Evolutionary conservation across 2,797 vertebrate species (phyloP).

Genomic region (Champsocephalus gunnari): DNA sequence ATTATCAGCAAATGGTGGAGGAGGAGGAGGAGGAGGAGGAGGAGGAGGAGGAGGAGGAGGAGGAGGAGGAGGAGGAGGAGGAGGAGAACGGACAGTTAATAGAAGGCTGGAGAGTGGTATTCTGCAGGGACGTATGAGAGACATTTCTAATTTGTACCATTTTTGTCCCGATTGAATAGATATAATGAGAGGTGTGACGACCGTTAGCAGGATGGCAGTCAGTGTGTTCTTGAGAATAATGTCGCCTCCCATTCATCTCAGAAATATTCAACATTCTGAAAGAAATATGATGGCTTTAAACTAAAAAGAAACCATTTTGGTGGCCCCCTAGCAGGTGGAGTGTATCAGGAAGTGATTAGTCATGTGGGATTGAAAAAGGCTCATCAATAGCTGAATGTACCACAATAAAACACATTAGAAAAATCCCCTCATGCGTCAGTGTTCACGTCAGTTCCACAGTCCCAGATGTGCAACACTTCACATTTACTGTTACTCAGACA

Average conservation of each 20-base stretch:
- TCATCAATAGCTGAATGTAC: constrained; percentile 17
- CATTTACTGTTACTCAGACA: neutral
- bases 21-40: constrained; percentile 6
- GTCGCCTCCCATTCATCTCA: constrained; percentile 21
- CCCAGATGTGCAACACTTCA: constrained; percentile 5
- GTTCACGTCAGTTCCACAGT: neutral
- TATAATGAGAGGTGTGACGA: constrained; percentile 45
- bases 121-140: constrained; percentile 17
- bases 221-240: constrained; percentile 24
- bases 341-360: neutral
- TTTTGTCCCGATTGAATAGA: constrained; percentile 26
- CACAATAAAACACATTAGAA: constrained; percentile 3
- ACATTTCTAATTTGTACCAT: constrained; percentile 20
- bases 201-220: constrained; percentile 34
- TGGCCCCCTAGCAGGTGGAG: neutral
- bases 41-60: too few species aligned
- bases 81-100: constrained; percentile 41
- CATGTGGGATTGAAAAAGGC: neutral
- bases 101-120: constrained; percentile 18
- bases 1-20: constrained; percentile 45
- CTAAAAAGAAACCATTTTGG: neutral
- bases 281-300: constrained; percentile 4
- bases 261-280: neutral
- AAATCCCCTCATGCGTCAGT: neutral
- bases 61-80: constrained; percentile 21